Evolutionary conservation across 2,113 vertebrate genomes (phyloP).

Genomic region (Sapayoa aenigma): DNA sequence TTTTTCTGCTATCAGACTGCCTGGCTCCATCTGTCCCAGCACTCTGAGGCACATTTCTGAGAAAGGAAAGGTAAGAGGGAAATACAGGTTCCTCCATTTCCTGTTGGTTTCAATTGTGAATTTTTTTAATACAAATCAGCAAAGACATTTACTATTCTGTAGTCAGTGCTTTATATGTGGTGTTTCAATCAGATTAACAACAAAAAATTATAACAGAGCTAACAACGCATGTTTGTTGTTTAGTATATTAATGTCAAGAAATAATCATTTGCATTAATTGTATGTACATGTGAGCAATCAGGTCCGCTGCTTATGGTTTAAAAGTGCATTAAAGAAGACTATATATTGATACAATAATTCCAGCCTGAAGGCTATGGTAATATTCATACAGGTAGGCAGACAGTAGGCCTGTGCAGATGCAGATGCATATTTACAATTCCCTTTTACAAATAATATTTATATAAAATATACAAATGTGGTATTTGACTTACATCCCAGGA

Average conservation of each 20-base stretch:
- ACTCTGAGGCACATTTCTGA: not conserved
- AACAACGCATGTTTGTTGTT: not conserved
- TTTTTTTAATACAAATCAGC: not conserved
- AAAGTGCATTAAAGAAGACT: not conserved
- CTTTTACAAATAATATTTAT: not conserved
- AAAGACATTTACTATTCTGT: not conserved
- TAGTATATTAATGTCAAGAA: not conserved
- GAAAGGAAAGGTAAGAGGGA: not conserved
- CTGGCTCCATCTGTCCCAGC: not conserved
- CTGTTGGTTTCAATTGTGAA: rapidly evolving
- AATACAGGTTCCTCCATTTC: not conserved
- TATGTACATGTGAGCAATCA: not conserved
- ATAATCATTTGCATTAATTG: not conserved
- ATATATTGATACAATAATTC: not conserved
- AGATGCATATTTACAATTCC: not conserved
- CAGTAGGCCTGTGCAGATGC: not conserved
- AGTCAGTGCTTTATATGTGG: rapidly evolving
- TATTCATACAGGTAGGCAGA: not conserved
- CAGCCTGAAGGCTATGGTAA: not conserved
- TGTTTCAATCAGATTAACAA: not conserved
- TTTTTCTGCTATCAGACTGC: not conserved
- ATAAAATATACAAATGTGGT: not conserved
- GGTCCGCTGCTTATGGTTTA: not conserved
- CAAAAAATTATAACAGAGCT: not conserved
- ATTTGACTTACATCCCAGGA: not conserved